phyloP scores from a whole-genome alignment of 2,888 invertebrate species.

The Callyntrura guangdongensis region DNA sequence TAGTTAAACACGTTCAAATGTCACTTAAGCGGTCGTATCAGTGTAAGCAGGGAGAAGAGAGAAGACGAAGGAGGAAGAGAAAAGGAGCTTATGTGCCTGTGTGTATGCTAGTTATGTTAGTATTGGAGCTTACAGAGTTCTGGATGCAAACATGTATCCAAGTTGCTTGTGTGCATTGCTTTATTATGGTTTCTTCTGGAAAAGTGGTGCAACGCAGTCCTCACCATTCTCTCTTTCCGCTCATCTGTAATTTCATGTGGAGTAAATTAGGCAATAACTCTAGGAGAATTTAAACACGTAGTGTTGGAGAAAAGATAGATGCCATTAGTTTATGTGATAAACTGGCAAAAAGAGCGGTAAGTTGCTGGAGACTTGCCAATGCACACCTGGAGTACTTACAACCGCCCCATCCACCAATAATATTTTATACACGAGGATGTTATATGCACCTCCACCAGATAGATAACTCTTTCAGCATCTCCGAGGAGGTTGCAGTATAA shows the following conservation, averaged over 20 bases:
- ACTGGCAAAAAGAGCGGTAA: constrained; percentile 70
- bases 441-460: background rate
- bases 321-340: constrained; percentile 78
- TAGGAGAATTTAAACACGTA: constrained; percentile 75
- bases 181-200: background rate
- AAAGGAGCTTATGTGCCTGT: background rate
- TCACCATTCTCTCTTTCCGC: constrained; percentile 14
- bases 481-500: background rate
- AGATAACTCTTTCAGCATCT: constrained; percentile 33
- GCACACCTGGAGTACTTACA: constrained; percentile 78
- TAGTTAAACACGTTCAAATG: constrained; percentile 47
- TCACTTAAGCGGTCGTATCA: constrained; percentile 25
- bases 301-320: constrained; percentile 66
- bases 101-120: too few relatives aligned
- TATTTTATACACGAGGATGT: constrained; percentile 38
- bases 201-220: constrained; percentile 1
- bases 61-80: background rate
- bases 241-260: constrained; percentile 74
- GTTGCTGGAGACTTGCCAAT: constrained; percentile 76
- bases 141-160: background rate
- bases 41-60: too few relatives aligned
- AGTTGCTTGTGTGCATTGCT: constrained; percentile 10
- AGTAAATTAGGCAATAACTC: constrained; percentile 77
- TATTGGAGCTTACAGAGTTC: too few relatives aligned
- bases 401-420: constrained; percentile 46